phyloP scores from a whole-genome alignment of 2,797 vertebrate genomes.

The Austrolebias charrua region DNA sequence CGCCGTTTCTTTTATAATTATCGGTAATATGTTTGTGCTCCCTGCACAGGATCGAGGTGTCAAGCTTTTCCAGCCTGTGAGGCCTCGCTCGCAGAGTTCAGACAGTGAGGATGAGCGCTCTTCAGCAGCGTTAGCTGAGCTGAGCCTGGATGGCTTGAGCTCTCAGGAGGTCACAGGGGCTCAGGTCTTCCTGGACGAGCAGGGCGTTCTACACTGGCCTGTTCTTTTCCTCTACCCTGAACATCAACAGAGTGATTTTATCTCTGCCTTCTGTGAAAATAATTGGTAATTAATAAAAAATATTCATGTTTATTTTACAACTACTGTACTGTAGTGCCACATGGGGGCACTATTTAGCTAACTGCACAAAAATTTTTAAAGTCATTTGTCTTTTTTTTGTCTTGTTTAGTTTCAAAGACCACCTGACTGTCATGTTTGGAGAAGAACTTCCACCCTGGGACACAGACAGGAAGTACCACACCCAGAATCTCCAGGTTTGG shows the following conservation, averaged over 20 bases:
- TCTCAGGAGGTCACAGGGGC: constrained; percentile 78
- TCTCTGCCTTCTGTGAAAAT: constrained; percentile 90
- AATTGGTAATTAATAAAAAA: constrained; percentile 76
- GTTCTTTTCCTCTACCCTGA: constrained; percentile 95
- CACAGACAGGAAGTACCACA: constrained; percentile 86
- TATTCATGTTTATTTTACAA: background rate
- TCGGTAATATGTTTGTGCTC: background rate
- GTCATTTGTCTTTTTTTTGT: background rate
- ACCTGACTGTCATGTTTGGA: constrained; percentile 90
- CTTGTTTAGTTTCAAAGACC: constrained; percentile 86
- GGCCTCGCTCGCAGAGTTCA: constrained; percentile 38
- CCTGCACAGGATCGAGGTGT: constrained; percentile 84
- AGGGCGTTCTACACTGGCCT: constrained; percentile 88
- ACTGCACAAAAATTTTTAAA: background rate
- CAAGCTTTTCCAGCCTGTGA: constrained; percentile 69
- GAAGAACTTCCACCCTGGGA: constrained; percentile 91
- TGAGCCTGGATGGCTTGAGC: constrained; percentile 78
- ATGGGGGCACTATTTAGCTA: background rate
- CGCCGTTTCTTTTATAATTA: background rate
- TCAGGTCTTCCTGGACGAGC: constrained; percentile 83
- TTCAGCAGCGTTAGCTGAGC: constrained; percentile 63
- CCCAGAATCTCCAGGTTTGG: constrained; percentile 87
- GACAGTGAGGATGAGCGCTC: constrained; percentile 71
- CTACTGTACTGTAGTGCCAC: constrained; percentile 2
- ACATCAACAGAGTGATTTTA: constrained; percentile 91